Percentiles rank a stretch among this genome's conserved stretches.
Conservation (phyloP, 2,888 invertebrate genomes). For the Drosophila anomalata region DNA sequence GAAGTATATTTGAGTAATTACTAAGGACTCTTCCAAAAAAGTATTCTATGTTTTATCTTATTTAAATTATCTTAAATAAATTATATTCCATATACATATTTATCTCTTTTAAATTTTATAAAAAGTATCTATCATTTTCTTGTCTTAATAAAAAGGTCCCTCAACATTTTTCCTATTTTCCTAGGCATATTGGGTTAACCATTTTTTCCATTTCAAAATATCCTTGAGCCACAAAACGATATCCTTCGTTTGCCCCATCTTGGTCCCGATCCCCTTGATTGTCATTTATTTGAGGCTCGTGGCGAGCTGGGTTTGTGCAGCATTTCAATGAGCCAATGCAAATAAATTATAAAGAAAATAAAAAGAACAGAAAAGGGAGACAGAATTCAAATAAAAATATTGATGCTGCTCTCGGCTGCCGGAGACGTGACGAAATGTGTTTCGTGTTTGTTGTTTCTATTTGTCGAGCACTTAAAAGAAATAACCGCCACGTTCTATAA, state of each 20-base stretch:
- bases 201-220: not conserved
- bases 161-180: not conserved
- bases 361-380: slow-evolving; percentile 49
- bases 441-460: slow-evolving; percentile 45
- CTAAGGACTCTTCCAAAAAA: too few relatives aligned
- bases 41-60: too few relatives aligned
- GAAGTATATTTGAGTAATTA: not conserved
- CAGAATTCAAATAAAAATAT: slow-evolving; percentile 62
- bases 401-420: slow-evolving; percentile 61
- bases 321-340: slow-evolving; percentile 77
- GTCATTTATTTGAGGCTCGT: slow-evolving; percentile 69
- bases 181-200: not conserved
- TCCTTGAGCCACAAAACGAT: slow-evolving; percentile 41
- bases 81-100: too few relatives aligned
- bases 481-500: slow-evolving; percentile 63
- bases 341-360: slow-evolving; percentile 72
- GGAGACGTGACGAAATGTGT: slow-evolving; percentile 69
- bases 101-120: too few relatives aligned
- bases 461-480: slow-evolving; percentile 60
- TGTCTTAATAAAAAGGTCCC: too few relatives aligned
- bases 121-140: too few relatives aligned
- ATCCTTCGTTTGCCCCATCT: not conserved
- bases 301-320: slow-evolving; percentile 65
- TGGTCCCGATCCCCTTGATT: slow-evolving; percentile 50
- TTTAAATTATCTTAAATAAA: too few relatives aligned